Conservation (phyloP, 2,888 invertebrate species). For the Apamea epomidion region DNA sequence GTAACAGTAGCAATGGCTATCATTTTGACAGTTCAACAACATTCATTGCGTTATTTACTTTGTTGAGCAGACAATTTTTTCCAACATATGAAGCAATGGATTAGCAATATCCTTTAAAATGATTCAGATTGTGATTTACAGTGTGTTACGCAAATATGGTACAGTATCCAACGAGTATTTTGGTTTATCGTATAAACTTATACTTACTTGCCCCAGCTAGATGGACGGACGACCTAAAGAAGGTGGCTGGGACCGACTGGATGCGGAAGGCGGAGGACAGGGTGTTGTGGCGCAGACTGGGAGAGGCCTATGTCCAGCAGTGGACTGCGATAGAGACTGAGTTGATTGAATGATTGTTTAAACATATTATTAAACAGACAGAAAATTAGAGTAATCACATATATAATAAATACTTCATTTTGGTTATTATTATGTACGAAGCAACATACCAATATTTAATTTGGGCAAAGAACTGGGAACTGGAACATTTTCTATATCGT, state of each 20-base stretch:
- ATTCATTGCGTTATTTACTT: not conserved
- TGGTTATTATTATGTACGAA: too few species aligned
- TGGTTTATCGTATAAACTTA: not conserved
- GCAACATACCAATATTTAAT: slow-evolving; percentile 9
- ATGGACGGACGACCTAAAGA: too few species aligned
- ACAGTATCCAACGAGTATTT: not conserved
- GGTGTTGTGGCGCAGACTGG: too few species aligned
- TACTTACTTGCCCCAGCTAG: too few species aligned
- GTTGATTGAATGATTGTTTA: too few species aligned
- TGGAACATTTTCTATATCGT: not conserved
- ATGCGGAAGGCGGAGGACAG: too few species aligned
- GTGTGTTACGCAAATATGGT: not conserved
- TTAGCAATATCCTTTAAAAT: not conserved
- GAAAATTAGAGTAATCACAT: not conserved
- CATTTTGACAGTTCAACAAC: not conserved
- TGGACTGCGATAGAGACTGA: too few species aligned
- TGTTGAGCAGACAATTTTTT: not conserved
- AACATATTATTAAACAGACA: not conserved
- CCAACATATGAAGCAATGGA: not conserved
- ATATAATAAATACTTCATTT: too few species aligned
- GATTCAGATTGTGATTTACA: not conserved
- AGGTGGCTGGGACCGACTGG: too few species aligned
- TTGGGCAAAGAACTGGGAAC: not conserved
- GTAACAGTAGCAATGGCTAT: too few species aligned
- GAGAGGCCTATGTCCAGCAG: too few species aligned